Evolutionary conservation across 2,797 vertebrate species (phyloP).

Genomic region (Eidolon dupreanum): DNA sequence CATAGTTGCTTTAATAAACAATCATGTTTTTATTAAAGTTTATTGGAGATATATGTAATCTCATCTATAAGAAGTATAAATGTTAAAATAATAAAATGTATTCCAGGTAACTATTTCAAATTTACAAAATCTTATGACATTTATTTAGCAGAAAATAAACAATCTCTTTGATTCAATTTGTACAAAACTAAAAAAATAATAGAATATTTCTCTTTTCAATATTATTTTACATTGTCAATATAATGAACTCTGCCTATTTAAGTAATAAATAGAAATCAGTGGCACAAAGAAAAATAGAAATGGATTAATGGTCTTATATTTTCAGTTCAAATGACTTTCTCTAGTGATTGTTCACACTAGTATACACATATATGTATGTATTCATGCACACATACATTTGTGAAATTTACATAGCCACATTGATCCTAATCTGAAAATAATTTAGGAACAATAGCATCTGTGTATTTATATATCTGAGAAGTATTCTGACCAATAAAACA

Average conservation of each 20-base stretch:
- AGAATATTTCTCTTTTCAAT: background rate
- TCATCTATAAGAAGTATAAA: background rate
- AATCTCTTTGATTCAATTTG: background rate
- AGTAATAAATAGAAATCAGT: background rate
- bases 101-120: background rate
- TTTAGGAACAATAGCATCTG: background rate
- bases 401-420: background rate
- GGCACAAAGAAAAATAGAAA: background rate
- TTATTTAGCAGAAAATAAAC: background rate
- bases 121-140: background rate
- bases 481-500: background rate
- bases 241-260: background rate
- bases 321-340: background rate
- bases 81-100: background rate
- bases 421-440: background rate
- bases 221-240: background rate
- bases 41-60: background rate
- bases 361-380: background rate
- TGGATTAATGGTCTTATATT: background rate
- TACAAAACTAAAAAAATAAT: background rate
- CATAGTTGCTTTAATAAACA: background rate
- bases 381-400: background rate
- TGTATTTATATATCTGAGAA: background rate
- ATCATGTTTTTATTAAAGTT: background rate
- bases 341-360: background rate